These are phyloP conservation scores for Tamandua tetradactyla DNA, from an alignment of 2,797 vertebrate genomes.

Conservation along the genomic window DNA sequence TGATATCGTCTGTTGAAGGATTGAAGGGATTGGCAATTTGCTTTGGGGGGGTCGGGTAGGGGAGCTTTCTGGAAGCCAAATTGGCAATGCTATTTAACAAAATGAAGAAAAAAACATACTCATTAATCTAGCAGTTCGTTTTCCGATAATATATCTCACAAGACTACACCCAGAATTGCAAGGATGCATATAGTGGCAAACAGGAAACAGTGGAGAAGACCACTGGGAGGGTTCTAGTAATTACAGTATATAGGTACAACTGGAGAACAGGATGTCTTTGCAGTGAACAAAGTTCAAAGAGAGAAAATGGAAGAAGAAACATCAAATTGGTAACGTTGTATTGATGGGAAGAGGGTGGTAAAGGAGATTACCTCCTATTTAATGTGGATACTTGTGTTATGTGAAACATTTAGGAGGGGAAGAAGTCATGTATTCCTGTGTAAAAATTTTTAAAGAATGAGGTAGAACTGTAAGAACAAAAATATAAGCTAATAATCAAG, in stretches of 20 bases:
- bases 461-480: neutral
- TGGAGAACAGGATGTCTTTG: too few species aligned
- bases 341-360: too few species aligned
- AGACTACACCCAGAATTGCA: too few species aligned
- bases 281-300: too few species aligned
- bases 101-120: neutral
- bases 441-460: neutral
- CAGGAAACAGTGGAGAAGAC: too few species aligned
- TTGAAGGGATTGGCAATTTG: neutral
- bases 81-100: neutral
- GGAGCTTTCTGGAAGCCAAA: neutral
- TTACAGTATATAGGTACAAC: too few species aligned
- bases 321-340: too few species aligned
- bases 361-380: too few species aligned
- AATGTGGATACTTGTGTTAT: neutral
- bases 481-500: neutral
- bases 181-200: too few species aligned
- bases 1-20: neutral
- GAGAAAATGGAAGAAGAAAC: too few species aligned
- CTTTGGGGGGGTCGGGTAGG: neutral
- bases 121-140: neutral
- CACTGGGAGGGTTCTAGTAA: too few species aligned
- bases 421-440: neutral
- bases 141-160: neutral
- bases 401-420: neutral